These are phyloP conservation scores for Scelioninae gen. 1 DNA, from an alignment of 2,888 invertebrate genomes.

Conservation along the genomic window DNA sequence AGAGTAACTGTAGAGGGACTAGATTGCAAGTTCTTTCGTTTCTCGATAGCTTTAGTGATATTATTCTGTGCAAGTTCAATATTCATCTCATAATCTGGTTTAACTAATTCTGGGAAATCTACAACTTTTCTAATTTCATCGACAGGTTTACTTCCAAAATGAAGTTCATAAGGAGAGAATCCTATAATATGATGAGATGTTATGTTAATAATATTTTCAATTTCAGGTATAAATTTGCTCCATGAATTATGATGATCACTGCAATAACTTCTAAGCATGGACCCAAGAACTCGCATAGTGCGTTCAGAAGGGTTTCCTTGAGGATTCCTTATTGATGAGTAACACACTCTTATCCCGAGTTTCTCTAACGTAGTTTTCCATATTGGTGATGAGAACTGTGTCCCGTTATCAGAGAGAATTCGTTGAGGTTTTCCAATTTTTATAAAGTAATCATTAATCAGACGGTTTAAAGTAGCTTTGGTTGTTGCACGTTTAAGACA, in stretches of 20 bases:
- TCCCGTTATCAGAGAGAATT: conserved; percentile 37
- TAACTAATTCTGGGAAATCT: not conserved
- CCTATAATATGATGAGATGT: conserved; percentile 9
- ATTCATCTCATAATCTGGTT: not conserved
- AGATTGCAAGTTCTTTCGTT: not conserved
- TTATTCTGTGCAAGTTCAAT: not conserved
- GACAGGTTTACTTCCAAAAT: conserved; percentile 16
- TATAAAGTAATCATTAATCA: conserved; percentile 19
- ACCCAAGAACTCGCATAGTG: not conserved
- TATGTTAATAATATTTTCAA: conserved; percentile 20
- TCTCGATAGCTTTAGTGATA: not conserved
- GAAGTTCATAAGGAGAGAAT: conserved; percentile 8
- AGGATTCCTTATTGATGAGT: conserved; percentile 11
- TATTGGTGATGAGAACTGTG: conserved; percentile 26
- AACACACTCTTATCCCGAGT: conserved; percentile 6
- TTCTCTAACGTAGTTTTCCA: conserved; percentile 22
- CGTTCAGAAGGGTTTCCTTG: not conserved
- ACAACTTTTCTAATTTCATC: conserved; percentile 10
- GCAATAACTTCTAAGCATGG: conserved; percentile 6
- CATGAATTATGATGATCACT: conserved; percentile 10
- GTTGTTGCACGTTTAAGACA: conserved; percentile 50
- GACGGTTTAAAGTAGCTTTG: conserved; percentile 11
- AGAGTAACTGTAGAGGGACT: not conserved
- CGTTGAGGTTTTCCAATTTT: conserved; percentile 31
- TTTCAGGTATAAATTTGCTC: conserved; percentile 19